Evolutionary conservation across 2,888 invertebrate genomes (phyloP), one percentile per base, ranked within the genome.

Genomic region (Platycnemis pennipes): DNA sequence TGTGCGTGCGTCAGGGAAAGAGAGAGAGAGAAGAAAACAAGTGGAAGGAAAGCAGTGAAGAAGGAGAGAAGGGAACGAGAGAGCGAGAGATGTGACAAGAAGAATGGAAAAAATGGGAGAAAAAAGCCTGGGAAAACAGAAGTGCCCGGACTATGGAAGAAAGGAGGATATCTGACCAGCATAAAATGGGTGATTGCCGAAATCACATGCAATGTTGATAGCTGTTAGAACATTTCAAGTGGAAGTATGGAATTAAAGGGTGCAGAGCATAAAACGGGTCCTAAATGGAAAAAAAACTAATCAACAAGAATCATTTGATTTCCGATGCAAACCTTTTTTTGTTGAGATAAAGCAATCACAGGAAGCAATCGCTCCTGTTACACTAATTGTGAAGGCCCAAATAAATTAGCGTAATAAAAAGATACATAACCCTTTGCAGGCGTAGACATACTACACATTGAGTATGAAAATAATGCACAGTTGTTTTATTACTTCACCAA

Each of bases 161-260:
- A 77, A 77, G 31, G 11, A 77, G 7, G 44, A 91, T 91, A 91
- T 91, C 91, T 44, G 63, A 91, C 63, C 91, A 63, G 63, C 63
- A 91, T 91, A 91, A 91, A 91, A 69, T 37, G 56, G 53, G 42
- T 42, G 89, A 44, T 37, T 91, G 49, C 44, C 91, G 56, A 22
- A 63, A 56, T 37, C 88, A 37, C 16, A 89, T 56, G 53, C 11
- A 4, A 26, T 13, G 26, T 7, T 87, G 87, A 45, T 26, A 22
- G 42, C n/a, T 91, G 63, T n/a, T 63, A 91, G 44, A 91, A 63
- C 42, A 2, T 31, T 77, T 11, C 7, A 63, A 11, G 16, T 3
- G 91, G 22, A 91, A 26, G 56, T 3, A 26, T 63, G 53, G 56
- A 44, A 63, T 26, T 63, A 63, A n/a, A 63, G 44, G 42, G 44